These are phyloP conservation scores for Siniperca undulata DNA, from an alignment of 2,797 vertebrate species.

Conservation along the genomic window DNA sequence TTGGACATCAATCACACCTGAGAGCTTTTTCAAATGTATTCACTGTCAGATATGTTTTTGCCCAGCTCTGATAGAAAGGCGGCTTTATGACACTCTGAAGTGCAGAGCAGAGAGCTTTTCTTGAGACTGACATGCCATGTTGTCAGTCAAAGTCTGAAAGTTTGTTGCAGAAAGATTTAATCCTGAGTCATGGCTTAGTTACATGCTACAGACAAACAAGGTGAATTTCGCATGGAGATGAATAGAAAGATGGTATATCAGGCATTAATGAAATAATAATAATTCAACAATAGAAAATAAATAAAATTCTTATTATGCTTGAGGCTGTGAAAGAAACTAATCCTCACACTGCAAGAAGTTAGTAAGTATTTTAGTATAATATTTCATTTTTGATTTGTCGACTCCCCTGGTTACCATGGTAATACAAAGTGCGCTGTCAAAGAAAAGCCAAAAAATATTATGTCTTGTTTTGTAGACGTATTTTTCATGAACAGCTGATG, in stretches of 20 bases:
- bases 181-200: conserved; percentile 32
- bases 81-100: conserved; percentile 46
- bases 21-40: conserved; percentile 65
- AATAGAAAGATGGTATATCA: neutral
- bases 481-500: neutral
- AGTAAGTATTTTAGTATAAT: neutral
- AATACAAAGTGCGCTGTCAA: neutral
- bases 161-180: conserved; percentile 29
- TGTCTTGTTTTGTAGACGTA: neutral
- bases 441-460: neutral
- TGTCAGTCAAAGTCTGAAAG: conserved; percentile 60
- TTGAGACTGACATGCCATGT: conserved; percentile 40
- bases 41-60: conserved; percentile 68
- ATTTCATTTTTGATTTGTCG: neutral
- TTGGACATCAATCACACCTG: conserved; percentile 63
- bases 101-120: conserved; percentile 52
- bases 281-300: neutral
- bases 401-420: neutral
- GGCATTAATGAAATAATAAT: conserved; percentile 1
- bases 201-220: conserved; percentile 28
- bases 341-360: neutral
- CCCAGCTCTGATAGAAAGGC: conserved; percentile 50
- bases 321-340: neutral
- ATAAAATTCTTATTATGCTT: neutral
- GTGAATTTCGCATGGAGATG: conserved; percentile 4